These are phyloP conservation scores for Saiga tatarica DNA, from an alignment of 2,113 vertebrate species.

Conservation along the genomic window DNA sequence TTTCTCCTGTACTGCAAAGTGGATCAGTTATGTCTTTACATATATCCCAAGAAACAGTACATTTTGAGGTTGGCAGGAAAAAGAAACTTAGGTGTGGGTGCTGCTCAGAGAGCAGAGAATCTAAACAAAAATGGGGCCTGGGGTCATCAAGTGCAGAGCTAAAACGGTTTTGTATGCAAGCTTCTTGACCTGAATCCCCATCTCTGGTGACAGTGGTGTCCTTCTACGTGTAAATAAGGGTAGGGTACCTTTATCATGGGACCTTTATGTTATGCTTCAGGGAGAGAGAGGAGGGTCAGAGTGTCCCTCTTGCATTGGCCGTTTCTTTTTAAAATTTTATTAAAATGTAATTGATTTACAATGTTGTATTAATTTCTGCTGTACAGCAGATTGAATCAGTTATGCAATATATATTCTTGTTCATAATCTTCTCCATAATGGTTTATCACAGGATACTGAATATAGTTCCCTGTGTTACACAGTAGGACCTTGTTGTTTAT, in stretches of 20 bases:
- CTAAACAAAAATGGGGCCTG: neutral
- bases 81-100: neutral
- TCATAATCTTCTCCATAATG: neutral
- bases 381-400: neutral
- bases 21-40: neutral
- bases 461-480: neutral
- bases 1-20: neutral
- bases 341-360: neutral
- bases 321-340: neutral
- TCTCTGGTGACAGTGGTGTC: neutral
- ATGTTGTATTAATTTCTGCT: neutral
- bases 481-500: neutral
- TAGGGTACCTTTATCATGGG: neutral
- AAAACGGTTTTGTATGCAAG: fast-evolving
- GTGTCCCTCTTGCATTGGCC: neutral
- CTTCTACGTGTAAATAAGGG: neutral
- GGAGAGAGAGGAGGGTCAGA: neutral
- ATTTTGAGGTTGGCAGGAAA: neutral
- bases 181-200: neutral
- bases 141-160: neutral
- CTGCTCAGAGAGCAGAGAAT: neutral
- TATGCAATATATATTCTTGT: neutral
- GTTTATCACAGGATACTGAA: neutral
- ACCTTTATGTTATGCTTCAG: neutral
- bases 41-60: neutral